phyloP scores from a whole-genome alignment of 2,888 invertebrate species.

The Hydropsyche betteni region DNA sequence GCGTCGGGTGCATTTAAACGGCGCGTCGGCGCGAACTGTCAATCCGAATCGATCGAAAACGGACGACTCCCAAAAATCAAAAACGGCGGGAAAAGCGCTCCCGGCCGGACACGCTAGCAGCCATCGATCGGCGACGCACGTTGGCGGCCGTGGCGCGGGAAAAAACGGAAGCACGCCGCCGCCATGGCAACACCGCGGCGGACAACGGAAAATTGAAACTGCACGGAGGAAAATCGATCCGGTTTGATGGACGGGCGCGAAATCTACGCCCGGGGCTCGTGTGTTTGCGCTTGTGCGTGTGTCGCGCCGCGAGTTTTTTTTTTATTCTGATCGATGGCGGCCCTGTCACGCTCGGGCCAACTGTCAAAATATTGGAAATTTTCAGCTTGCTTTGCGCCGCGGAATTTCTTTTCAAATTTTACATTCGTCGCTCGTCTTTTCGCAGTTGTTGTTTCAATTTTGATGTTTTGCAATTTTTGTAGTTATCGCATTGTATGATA shows the following conservation, averaged over 20 bases:
- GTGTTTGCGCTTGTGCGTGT: not conserved
- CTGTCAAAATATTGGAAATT: not conserved
- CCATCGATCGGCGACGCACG: not conserved
- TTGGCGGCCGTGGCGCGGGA: not conserved
- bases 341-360: no score
- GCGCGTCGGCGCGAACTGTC: no score
- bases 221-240: slow-evolving; percentile 5
- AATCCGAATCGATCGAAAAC: no score
- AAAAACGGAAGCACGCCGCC: not conserved
- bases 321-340: no score
- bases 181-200: slow-evolving; percentile 17
- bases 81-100: not conserved
- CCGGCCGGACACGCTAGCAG: not conserved
- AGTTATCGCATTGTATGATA: no score
- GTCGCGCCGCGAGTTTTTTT: not conserved
- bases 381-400: not conserved
- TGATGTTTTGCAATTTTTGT: no score
- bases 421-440: no score
- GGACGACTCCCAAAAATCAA: not conserved
- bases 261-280: no score
- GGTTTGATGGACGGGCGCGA: no score
- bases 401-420: no score
- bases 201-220: not conserved
- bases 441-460: no score
- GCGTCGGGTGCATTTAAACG: no score